phyloP scores from a whole-genome alignment of 2,797 vertebrate species.

The Schizopygopsis malacanthus region DNA sequence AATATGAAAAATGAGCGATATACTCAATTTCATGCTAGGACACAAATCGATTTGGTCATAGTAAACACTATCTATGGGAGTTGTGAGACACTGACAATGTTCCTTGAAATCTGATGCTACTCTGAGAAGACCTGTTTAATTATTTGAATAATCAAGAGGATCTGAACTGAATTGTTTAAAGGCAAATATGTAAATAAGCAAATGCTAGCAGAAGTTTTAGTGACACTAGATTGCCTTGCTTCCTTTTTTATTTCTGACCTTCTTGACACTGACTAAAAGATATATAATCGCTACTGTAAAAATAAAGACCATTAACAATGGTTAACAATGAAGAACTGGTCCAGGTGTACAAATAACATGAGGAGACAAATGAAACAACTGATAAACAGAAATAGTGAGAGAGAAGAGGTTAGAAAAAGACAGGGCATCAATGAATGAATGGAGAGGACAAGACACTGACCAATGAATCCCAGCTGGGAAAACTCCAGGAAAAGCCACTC shows the following conservation, averaged over 20 bases:
- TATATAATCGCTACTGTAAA: not conserved
- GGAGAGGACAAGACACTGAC: conserved; percentile 71
- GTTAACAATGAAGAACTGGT: not conserved
- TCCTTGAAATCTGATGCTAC: not conserved
- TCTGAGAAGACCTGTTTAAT: not conserved
- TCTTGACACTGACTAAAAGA: not conserved
- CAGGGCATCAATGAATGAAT: not conserved
- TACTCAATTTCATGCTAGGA: not conserved
- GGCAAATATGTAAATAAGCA: not conserved
- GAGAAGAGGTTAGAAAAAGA: not conserved
- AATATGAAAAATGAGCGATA: not conserved
- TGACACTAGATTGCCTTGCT: not conserved
- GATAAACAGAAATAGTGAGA: not conserved
- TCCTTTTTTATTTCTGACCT: not conserved
- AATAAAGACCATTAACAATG: not conserved
- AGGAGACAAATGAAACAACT: not conserved
- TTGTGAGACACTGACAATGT: not conserved
- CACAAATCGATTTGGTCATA: not conserved
- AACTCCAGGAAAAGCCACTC: conserved; percentile 89
- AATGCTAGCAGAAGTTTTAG: not conserved
- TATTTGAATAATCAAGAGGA: not conserved
- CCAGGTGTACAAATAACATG: conserved; percentile 2
- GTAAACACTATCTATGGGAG: not conserved
- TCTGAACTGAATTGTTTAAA: not conserved
- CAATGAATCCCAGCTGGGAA: conserved; percentile 91